Base-by-base conservation (phyloP, 1,140 invertebrate species). In the Nixonia krombeini region DNA sequence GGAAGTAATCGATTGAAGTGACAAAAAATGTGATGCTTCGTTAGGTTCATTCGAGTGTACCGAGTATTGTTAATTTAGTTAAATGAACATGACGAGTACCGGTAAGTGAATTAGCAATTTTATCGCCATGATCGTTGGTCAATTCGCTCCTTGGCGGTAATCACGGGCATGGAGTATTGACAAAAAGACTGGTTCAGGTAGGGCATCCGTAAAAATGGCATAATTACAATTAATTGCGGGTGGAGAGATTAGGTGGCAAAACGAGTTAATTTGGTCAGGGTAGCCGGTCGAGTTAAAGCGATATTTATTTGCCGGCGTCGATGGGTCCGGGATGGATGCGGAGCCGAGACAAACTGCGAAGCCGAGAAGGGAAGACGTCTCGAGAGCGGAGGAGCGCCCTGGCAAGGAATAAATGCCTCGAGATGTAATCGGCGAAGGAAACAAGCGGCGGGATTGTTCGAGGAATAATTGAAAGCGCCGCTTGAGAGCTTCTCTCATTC, bases 391-490 rank as follows among this genome's bases (percentile, higher is more conserved):
- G 57, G 53, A 38, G 55, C 40, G 62, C 58, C 62, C 38, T 51
- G 58, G 64, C 70, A 75, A 67, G 77, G 78, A 83, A 85, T 85
- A 84, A 85, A 85, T 85, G 83, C 78, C 74, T 74, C 75, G 70
- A 82, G 82, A 85, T 85, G 82, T 84, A 85, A 85, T 85, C 82
- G 83, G 75, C 73, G 80, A 80, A 85, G 81, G 81, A 85, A 85
- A 83, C 82, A 85, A 85, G 82, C 82, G 74, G 79, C 78, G 75
- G 77, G 80, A 85, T 84, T 85, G 83, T 85, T 85, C 78, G 75
- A 67, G 76, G 82, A 85, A 85, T 85, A 85, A 85, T 85, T 85
- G 83, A 85, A 85, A 83, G 82, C 81, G 80, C 83, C 82, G 82
- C 84, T 78, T 74, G 76, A 80, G 72, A 71, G 74, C 75, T 74